Percentiles rank a stretch among this genome's conserved stretches.
Evolutionary conservation across 2,113 vertebrate species (phyloP).

Genomic region (Chaenogobius annularis): DNA sequence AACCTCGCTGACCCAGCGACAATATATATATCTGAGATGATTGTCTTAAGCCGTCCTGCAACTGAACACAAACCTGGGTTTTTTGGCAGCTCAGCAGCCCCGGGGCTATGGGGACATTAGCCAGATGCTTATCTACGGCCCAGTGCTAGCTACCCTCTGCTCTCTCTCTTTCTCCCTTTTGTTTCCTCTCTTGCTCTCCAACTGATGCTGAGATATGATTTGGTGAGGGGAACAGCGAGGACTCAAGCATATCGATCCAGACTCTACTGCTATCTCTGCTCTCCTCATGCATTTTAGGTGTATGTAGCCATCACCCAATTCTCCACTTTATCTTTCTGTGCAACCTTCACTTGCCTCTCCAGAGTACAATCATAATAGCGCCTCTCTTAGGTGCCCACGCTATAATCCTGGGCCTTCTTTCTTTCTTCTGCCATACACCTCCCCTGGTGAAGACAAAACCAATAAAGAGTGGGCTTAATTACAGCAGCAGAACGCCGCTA

Average conservation of each 20-base stretch:
- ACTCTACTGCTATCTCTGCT: conserved; percentile 37
- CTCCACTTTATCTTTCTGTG: conserved; percentile 40
- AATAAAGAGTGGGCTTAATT: conserved; percentile 72
- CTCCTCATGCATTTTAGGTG: conserved; percentile 43
- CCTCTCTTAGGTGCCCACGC: conserved; percentile 61
- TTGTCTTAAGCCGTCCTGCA: conserved; percentile 22
- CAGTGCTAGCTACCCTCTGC: conserved; percentile 23
- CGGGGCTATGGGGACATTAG: conserved; percentile 40
- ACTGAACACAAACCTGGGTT: conserved; percentile 35
- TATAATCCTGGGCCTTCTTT: conserved; percentile 69
- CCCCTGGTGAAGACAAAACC: conserved; percentile 71
- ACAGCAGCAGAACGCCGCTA: conserved; percentile 62
- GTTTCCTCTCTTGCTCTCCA: conserved; percentile 17
- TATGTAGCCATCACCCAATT: conserved; percentile 39
- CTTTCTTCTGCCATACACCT: conserved; percentile 56
- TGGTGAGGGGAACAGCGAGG: conserved; percentile 41
- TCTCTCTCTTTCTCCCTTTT: conserved; percentile 3
- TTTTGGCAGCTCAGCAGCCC: conserved; percentile 34
- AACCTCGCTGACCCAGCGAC: too few species aligned
- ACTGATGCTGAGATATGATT: conserved; percentile 60
- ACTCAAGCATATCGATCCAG: conserved; percentile 51
- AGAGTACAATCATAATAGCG: conserved; percentile 60
- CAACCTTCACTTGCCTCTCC: conserved; percentile 30
- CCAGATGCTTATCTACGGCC: conserved; percentile 53
- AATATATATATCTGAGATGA: neutral